Evolutionary conservation across 37 sponge, comb jelly and placozoan genomes (phyloP).

Genomic region (Aplysina aerophoba): DNA sequence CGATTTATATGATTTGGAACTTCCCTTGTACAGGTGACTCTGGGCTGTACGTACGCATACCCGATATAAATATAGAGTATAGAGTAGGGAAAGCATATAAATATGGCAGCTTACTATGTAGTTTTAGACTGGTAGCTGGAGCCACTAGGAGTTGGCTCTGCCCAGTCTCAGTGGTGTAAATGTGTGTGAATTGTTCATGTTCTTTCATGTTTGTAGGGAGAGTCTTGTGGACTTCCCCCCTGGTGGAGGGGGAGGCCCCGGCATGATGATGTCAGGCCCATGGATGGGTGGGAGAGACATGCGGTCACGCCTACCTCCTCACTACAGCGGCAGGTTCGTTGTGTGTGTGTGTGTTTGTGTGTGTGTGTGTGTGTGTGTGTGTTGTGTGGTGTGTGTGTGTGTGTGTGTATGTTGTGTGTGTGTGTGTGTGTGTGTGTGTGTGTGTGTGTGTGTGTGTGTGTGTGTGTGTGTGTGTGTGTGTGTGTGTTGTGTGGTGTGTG

Average conservation of each 20-base stretch:
- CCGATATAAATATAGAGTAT: no score
- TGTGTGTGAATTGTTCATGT: no score
- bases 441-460: background rate
- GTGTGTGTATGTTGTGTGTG: background rate
- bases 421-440: background rate
- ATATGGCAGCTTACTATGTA: no score
- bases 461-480: no score
- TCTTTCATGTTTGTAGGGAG: constrained; percentile 4
- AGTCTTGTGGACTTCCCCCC: constrained; percentile 32
- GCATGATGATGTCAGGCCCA: constrained; percentile 26
- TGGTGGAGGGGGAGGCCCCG: constrained; percentile 1
- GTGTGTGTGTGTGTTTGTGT: background rate
- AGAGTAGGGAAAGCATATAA: no score
- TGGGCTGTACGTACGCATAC: no score
- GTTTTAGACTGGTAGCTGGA: no score
- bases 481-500: no score
- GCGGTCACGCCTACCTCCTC: background rate
- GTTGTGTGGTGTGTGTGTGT: background rate
- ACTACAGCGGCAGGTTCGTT: background rate
- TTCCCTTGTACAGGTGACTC: no score
- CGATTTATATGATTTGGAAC: no score
- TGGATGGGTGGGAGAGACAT: constrained; percentile 25
- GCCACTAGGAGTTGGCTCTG: no score
- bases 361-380: constrained; percentile 9
- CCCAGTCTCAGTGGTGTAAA: no score